Conservation (phyloP, 2,797 vertebrate species). For the Lemur catta region DNA sequence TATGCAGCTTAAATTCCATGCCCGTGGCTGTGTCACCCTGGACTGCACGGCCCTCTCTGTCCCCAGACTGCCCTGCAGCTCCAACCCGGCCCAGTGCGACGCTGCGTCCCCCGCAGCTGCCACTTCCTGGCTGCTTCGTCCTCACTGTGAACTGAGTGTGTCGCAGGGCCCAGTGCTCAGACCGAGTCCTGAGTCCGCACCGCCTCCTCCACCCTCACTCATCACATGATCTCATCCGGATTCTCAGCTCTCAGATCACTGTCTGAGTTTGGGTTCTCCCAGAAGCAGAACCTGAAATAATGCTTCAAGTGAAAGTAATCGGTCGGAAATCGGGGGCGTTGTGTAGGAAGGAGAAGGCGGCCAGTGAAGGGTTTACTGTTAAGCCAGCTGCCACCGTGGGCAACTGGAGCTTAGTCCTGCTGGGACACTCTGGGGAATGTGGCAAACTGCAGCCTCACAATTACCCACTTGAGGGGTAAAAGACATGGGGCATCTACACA, state of each 20-base stretch:
- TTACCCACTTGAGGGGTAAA: not conserved
- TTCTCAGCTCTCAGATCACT: not conserved
- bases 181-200: not conserved
- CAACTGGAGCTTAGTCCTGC: not conserved
- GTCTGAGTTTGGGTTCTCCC: not conserved
- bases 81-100: too few species aligned
- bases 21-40: accelerated
- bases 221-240: not conserved
- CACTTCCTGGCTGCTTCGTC: not conserved
- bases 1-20: too few species aligned
- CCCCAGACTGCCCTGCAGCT: not conserved
- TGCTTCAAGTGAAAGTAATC: not conserved
- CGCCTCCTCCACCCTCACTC: not conserved
- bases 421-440: not conserved
- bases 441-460: not conserved
- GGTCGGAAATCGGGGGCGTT: not conserved
- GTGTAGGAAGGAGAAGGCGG: not conserved
- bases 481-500: not conserved
- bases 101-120: not conserved
- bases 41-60: not conserved
- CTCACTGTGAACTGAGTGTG: not conserved
- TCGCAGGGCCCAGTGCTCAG: not conserved
- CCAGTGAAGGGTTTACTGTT: not conserved
- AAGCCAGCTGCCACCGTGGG: not conserved
- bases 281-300: not conserved